Conservation (phyloP, 2,113 vertebrate species). For the Engraulis encrasicolus region DNA sequence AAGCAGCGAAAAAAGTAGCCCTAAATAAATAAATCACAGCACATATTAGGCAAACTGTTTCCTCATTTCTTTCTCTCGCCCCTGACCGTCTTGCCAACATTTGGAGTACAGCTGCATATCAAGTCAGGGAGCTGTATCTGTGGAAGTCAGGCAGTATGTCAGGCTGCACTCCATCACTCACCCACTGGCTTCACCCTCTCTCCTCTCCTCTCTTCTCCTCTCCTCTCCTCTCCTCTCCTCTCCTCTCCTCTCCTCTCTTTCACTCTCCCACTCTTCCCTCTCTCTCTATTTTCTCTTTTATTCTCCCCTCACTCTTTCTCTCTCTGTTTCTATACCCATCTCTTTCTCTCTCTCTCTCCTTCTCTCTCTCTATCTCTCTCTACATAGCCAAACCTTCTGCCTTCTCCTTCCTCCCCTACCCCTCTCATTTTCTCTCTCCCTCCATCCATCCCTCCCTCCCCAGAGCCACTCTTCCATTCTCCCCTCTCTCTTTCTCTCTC, state of each 20-base stretch:
- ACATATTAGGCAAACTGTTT: background rate
- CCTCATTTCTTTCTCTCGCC: background rate
- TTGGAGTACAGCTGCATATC: background rate
- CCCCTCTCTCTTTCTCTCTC: background rate
- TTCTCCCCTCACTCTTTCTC: too few species aligned
- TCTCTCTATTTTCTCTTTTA: background rate
- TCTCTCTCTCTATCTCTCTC: background rate
- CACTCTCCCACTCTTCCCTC: conserved; percentile 32
- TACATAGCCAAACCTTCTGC: too few species aligned
- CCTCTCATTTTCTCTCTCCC: background rate
- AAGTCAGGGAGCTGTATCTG: background rate
- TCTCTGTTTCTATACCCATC: too few species aligned
- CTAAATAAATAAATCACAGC: background rate
- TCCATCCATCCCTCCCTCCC: background rate
- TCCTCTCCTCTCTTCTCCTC: background rate
- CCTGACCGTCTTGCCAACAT: background rate
- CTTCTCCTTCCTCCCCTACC: background rate
- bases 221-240: background rate
- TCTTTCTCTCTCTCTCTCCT: too few species aligned
- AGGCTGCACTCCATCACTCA: background rate
- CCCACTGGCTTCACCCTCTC: background rate
- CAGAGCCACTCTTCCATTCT: too few species aligned
- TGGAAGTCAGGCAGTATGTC: background rate
- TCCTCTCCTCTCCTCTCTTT: background rate
- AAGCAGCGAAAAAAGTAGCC: background rate